Percentiles rank a stretch among this genome's conserved stretches.
phyloP scores from a whole-genome alignment of 2,113 vertebrate genomes.

The Epinephelus moara region DNA sequence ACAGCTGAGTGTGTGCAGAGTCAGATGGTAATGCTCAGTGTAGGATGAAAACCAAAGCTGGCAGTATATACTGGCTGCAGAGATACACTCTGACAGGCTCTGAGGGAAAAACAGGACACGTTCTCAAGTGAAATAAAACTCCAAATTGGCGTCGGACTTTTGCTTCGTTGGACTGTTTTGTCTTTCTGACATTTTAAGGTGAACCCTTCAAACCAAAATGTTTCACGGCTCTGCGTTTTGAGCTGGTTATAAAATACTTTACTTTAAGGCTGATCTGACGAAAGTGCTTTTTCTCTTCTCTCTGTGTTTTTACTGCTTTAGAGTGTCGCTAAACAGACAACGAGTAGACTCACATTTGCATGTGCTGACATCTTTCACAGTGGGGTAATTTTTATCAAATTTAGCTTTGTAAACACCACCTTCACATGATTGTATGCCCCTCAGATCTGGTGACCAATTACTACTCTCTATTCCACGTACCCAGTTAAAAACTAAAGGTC shows the following conservation, averaged over 20 bases:
- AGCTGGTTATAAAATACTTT: neutral
- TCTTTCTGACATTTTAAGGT: neutral
- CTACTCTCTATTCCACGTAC: too few species aligned
- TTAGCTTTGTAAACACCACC: neutral
- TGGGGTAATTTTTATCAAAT: neutral
- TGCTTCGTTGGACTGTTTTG: neutral
- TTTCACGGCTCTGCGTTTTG: neutral
- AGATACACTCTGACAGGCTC: constrained; percentile 32
- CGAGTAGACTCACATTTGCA: neutral
- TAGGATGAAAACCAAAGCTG: constrained; percentile 42
- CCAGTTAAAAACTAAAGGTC: too few species aligned
- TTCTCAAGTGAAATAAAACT: constrained; percentile 37
- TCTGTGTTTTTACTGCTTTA: neutral
- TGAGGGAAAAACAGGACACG: constrained; percentile 11
- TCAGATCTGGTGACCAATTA: neutral
- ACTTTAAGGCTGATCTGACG: neutral
- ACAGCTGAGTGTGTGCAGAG: constrained; percentile 31
- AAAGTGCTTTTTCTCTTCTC: neutral
- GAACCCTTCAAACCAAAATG: neutral
- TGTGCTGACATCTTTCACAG: neutral
- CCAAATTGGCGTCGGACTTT: constrained; percentile 16
- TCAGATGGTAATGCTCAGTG: constrained; percentile 8
- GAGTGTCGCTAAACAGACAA: neutral
- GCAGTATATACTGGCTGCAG: neutral
- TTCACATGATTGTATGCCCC: neutral